These are phyloP conservation scores for Heptranchias perlo DNA, from an alignment of 2,113 vertebrate species.

Conservation along the genomic window DNA sequence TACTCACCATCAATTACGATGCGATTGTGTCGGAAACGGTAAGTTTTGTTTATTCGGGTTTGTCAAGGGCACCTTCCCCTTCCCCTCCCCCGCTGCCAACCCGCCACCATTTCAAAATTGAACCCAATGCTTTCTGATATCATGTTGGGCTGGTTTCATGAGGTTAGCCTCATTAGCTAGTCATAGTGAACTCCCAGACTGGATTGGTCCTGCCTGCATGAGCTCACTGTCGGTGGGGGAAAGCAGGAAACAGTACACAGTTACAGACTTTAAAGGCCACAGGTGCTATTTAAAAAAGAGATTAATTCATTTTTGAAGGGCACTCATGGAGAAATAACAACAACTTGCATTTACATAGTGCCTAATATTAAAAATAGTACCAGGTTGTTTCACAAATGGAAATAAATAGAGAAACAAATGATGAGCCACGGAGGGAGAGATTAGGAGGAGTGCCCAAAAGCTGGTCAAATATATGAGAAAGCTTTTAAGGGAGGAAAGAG, in stretches of 20 bases:
- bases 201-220: not conserved
- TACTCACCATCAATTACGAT: too few species aligned
- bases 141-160: not conserved
- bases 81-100: too few species aligned
- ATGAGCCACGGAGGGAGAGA: too few species aligned
- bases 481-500: not conserved
- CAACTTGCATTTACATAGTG: not conserved
- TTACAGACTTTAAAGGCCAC: not conserved
- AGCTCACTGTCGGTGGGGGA: not conserved
- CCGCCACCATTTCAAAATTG: too few species aligned
- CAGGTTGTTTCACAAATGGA: not conserved
- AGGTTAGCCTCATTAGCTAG: not conserved
- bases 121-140: not conserved
- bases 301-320: not conserved
- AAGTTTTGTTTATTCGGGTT: too few species aligned
- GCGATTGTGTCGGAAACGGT: too few species aligned
- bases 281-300: not conserved
- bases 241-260: not conserved
- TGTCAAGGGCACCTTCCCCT: too few species aligned
- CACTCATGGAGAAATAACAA: not conserved
- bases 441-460: not conserved
- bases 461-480: not conserved
- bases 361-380: not conserved
- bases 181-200: not conserved
- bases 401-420: not conserved